Evolutionary conservation across 2,113 vertebrate genomes (phyloP).

Genomic region (Lethenteron reissneri): DNA sequence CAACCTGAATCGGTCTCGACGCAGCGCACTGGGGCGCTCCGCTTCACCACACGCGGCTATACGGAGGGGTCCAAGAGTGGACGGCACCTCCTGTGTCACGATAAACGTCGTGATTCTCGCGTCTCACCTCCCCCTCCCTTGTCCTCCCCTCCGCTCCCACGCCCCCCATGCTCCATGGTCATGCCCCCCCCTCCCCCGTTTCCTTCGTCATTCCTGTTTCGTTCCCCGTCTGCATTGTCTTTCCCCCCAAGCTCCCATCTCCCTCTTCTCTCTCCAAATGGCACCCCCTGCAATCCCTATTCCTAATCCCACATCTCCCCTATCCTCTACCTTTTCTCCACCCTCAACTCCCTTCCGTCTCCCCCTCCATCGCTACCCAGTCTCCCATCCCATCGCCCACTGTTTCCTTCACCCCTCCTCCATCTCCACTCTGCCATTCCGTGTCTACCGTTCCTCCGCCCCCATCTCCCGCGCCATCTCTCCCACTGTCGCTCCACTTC

Average conservation of each 20-base stretch:
- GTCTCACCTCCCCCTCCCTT: background rate
- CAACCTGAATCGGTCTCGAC: background rate
- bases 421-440: background rate
- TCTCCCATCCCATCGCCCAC: too few relatives aligned
- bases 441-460: background rate
- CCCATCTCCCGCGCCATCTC: too few relatives aligned
- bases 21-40: too few relatives aligned
- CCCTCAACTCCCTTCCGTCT: background rate
- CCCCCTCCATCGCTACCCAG: background rate
- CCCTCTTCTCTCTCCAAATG: background rate
- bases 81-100: too few relatives aligned
- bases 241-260: background rate
- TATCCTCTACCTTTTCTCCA: background rate
- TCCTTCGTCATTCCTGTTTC: background rate
- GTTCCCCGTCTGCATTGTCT: background rate
- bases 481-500: too few relatives aligned
- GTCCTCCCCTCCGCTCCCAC: background rate
- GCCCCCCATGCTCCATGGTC: background rate
- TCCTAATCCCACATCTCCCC: background rate
- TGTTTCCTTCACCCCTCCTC: background rate
- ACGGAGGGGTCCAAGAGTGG: too few relatives aligned
- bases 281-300: background rate
- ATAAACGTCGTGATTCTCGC: too few relatives aligned
- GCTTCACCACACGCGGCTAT: too few relatives aligned
- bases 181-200: background rate